Percentiles rank a stretch among this genome's conserved stretches.
Conservation (phyloP, 2,797 vertebrate species). For the Cuniculus paca region DNA sequence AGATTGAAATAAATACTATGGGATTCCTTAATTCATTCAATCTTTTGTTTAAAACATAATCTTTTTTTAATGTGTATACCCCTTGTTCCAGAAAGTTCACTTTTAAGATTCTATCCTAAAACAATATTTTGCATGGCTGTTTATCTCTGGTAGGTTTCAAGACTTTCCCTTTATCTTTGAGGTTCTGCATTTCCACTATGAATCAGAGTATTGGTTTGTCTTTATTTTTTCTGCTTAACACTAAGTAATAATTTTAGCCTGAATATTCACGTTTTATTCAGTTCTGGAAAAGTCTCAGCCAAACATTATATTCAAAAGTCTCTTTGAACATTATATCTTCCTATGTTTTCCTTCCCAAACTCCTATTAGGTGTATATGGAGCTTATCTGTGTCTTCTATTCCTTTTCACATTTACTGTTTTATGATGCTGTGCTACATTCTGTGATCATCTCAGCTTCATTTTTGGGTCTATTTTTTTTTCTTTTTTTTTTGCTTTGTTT, state of each 20-base stretch:
- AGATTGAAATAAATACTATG: slow-evolving; percentile 52
- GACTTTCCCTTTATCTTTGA: slow-evolving; percentile 16
- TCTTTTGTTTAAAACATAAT: slow-evolving; percentile 59
- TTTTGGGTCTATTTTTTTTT: neutral
- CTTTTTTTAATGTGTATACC: neutral
- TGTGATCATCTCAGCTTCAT: slow-evolving; percentile 23
- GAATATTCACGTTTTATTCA: slow-evolving; percentile 7
- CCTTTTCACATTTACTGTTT: slow-evolving; percentile 41
- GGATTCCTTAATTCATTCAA: slow-evolving; percentile 27
- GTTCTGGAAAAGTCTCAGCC: slow-evolving; percentile 57
- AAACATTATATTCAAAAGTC: too few relatives aligned
- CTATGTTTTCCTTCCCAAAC: slow-evolving; percentile 9
- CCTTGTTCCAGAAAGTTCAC: slow-evolving; percentile 51
- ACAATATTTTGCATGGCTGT: slow-evolving; percentile 32
- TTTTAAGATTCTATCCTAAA: slow-evolving; percentile 27
- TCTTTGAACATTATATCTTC: slow-evolving; percentile 48
- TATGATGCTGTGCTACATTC: neutral
- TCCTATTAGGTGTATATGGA: slow-evolving; percentile 9
- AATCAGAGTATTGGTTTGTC: slow-evolving; percentile 6
- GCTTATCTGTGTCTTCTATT: slow-evolving; percentile 11
- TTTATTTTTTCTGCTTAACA: slow-evolving; percentile 53
- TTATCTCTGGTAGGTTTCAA: slow-evolving; percentile 16
- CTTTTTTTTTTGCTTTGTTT: too few relatives aligned
- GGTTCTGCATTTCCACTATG: neutral
- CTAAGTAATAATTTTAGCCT: slow-evolving; percentile 36